Conservation (phyloP, 1,140 invertebrate species). For the Homalodisca vitripennis region DNA sequence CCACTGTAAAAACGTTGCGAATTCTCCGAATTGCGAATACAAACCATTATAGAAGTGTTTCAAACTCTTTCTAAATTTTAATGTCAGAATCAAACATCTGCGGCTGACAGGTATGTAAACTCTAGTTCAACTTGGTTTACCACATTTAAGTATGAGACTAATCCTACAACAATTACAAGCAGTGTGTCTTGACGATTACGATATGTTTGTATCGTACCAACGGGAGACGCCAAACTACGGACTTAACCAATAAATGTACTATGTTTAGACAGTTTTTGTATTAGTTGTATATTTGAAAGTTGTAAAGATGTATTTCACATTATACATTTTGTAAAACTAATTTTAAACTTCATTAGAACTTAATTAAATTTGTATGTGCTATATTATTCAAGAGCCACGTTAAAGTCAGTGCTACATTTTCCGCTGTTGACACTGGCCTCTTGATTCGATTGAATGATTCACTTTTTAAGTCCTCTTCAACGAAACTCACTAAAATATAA, state of each 20-base stretch:
- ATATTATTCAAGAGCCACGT: not conserved
- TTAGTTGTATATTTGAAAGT: not conserved
- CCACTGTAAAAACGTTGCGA: too few species aligned
- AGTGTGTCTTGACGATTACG: not conserved
- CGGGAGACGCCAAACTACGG: not conserved
- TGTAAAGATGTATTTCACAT: too few species aligned
- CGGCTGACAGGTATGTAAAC: too few species aligned
- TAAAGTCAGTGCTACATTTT: constrained; percentile 4
- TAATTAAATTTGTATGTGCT: not conserved
- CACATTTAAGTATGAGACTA: too few species aligned
- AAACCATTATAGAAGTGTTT: too few species aligned
- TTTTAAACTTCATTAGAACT: too few species aligned
- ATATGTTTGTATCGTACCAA: not conserved
- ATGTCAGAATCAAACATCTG: too few species aligned
- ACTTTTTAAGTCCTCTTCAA: constrained; percentile 3
- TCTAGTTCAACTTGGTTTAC: too few species aligned
- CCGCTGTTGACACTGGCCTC: constrained; percentile 5
- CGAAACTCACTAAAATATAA: constrained; percentile 8
- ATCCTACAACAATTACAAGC: constrained; percentile 29
- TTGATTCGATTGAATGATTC: not conserved
- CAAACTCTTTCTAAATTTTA: too few species aligned
- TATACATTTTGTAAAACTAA: too few species aligned
- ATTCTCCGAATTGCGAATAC: too few species aligned
- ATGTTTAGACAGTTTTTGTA: not conserved
- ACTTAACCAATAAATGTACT: not conserved